Percentiles rank a stretch among this genome's conserved stretches.
These are phyloP conservation scores for Lacanobia wlatinum DNA, from an alignment of 2,888 invertebrate species.

Conservation along the genomic window DNA sequence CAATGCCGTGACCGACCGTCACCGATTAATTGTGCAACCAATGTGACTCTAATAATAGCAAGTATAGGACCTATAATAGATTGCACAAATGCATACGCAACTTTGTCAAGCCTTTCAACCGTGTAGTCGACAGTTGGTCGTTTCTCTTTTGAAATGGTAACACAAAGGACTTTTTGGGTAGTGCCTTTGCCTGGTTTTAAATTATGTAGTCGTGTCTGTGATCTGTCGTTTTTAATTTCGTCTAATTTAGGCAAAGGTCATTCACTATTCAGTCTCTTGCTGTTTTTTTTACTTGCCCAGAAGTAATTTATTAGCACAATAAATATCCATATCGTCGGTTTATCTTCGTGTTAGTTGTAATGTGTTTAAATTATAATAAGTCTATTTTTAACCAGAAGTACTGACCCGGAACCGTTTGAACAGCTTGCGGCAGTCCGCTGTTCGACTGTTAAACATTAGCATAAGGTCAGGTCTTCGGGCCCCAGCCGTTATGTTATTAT, in stretches of 20 bases:
- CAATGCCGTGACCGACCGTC: slow-evolving; percentile 63
- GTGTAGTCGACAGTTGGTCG: slow-evolving; percentile 46
- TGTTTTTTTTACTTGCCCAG: background rate
- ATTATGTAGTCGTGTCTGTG: slow-evolving; percentile 1
- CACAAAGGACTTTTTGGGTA: slow-evolving; percentile 46
- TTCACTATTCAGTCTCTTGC: background rate
- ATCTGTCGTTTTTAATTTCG: background rate
- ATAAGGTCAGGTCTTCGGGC: slow-evolving; percentile 37
- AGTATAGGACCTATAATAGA: slow-evolving; percentile 48
- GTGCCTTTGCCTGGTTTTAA: slow-evolving; percentile 22
- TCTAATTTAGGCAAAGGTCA: background rate
- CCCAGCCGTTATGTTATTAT: slow-evolving; percentile 24
- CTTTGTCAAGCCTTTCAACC: slow-evolving; percentile 62
- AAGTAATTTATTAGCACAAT: background rate
- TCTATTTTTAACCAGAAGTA: slow-evolving; percentile 15
- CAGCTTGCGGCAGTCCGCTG: background rate
- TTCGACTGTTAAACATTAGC: slow-evolving; percentile 39
- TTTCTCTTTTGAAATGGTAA: slow-evolving; percentile 61
- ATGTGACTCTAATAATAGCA: slow-evolving; percentile 52
- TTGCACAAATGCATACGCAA: slow-evolving; percentile 59
- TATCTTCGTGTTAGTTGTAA: background rate
- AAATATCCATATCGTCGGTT: background rate
- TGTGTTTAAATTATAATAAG: slow-evolving; percentile 21
- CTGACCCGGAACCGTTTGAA: slow-evolving; percentile 42
- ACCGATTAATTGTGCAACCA: slow-evolving; percentile 62